phyloP scores from a whole-genome alignment of 2,113 vertebrate species.

The Tyrannus savana region DNA sequence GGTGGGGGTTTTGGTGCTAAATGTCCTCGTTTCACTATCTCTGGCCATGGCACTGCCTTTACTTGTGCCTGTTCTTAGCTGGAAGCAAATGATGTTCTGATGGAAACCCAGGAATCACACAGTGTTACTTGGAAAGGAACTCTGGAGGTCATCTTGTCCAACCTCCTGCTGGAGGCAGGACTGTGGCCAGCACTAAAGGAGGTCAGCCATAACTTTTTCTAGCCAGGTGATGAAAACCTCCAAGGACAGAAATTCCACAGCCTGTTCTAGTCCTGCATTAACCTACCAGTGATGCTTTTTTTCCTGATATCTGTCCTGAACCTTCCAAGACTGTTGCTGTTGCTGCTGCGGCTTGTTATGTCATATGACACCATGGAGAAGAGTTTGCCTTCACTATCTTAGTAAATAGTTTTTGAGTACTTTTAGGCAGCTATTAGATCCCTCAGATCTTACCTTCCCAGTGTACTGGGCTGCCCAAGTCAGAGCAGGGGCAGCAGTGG shows the following conservation, averaged over 20 bases:
- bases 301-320: neutral
- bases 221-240: neutral
- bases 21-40: neutral
- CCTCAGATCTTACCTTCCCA: neutral
- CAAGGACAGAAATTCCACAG: neutral
- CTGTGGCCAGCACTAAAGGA: neutral
- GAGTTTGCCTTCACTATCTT: neutral
- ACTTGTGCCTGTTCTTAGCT: neutral
- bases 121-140: neutral
- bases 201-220: neutral
- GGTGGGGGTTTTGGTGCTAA: accelerated
- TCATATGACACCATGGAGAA: neutral
- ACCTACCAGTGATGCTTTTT: neutral
- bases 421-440: neutral
- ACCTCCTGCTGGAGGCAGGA: neutral
- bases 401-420: neutral
- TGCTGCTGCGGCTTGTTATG: neutral
- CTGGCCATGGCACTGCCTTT: neutral
- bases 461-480: neutral
- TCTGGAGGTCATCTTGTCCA: neutral
- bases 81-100: neutral
- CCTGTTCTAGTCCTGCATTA: neutral
- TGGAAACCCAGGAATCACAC: neutral
- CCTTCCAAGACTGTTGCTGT: neutral
- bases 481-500: neutral